Evolutionary conservation across 2,888 invertebrate genomes (phyloP).

Genomic region (Molanna angustata): DNA sequence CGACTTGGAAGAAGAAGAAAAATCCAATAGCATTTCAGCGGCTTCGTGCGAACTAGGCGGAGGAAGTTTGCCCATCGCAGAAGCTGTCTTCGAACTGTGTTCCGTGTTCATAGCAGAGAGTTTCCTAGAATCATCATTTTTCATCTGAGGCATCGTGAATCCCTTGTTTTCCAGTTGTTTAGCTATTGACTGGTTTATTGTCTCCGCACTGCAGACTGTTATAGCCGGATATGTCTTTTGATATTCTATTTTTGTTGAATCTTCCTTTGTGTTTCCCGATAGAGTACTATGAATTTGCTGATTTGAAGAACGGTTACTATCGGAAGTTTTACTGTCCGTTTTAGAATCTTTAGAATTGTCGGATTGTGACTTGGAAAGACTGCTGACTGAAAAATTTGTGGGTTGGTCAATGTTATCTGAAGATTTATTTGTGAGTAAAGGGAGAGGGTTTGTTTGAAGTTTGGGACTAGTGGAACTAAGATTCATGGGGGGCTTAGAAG

Average conservation of each 20-base stretch:
- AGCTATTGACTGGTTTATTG: slow-evolving; percentile 33
- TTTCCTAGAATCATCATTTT: slow-evolving; percentile 44
- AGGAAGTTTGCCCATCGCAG: slow-evolving; percentile 46
- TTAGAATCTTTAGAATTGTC: slow-evolving; percentile 36
- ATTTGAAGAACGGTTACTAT: slow-evolving; percentile 38
- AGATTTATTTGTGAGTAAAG: slow-evolving; percentile 23
- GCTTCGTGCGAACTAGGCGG: slow-evolving; percentile 58
- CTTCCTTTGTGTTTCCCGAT: slow-evolving; percentile 39
- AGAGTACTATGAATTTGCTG: slow-evolving; percentile 3
- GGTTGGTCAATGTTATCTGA: slow-evolving; percentile 39
- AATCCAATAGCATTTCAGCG: slow-evolving; percentile 65
- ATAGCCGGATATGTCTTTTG: slow-evolving; percentile 27
- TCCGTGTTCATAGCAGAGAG: slow-evolving; percentile 8
- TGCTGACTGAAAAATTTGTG: slow-evolving; percentile 40
- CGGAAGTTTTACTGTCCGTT: slow-evolving; percentile 46
- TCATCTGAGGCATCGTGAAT: slow-evolving; percentile 44
- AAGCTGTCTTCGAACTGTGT: slow-evolving; percentile 47
- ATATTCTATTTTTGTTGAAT: slow-evolving; percentile 19
- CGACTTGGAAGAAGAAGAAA: slow-evolving; percentile 56
- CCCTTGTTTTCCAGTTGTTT: slow-evolving; percentile 45
- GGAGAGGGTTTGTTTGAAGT: slow-evolving; percentile 26
- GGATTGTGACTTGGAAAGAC: slow-evolving; percentile 39
- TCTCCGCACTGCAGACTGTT: slow-evolving; percentile 34
- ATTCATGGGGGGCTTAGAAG: slow-evolving; percentile 48
- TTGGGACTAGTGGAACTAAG: slow-evolving; percentile 51